phyloP scores from a whole-genome alignment of 2,797 vertebrate species.

The Perodicticus potto region DNA sequence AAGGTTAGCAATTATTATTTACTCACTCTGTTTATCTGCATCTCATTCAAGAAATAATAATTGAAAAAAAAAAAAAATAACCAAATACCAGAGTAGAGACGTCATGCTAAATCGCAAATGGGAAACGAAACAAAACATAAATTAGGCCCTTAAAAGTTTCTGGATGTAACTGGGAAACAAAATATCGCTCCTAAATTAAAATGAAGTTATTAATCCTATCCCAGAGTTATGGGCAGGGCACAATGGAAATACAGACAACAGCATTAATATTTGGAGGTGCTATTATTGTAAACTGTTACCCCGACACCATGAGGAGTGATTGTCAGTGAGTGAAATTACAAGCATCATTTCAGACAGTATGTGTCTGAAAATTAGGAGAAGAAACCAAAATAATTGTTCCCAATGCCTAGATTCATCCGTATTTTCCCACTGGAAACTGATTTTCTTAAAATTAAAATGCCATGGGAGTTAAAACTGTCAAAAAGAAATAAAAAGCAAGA shows the following conservation, averaged over 20 bases:
- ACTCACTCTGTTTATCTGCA: background rate
- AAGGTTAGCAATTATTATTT: background rate
- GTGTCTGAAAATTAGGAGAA: background rate
- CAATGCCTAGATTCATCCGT: background rate
- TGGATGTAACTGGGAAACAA: background rate
- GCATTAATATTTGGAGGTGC: fast-evolving
- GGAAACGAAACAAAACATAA: background rate
- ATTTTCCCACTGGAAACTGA: background rate
- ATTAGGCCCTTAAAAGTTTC: background rate
- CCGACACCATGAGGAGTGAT: background rate
- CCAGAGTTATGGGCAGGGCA: background rate
- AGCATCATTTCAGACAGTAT: background rate
- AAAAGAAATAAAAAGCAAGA: background rate
- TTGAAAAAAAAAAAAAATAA: background rate
- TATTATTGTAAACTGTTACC: background rate
- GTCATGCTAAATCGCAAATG: background rate
- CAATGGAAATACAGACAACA: background rate
- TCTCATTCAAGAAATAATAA: slow-evolving; percentile 8
- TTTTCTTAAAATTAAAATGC: background rate
- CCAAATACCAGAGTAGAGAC: background rate
- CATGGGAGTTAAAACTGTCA: background rate
- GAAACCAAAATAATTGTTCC: background rate
- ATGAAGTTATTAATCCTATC: background rate
- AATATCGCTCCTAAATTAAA: background rate
- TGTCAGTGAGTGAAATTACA: background rate